A percentile compares a stretch with the other conserved stretches of the same genome.
These are phyloP conservation scores for Onychomys arenicola DNA, from an alignment of 2,797 vertebrate species.

Conservation along the genomic window DNA sequence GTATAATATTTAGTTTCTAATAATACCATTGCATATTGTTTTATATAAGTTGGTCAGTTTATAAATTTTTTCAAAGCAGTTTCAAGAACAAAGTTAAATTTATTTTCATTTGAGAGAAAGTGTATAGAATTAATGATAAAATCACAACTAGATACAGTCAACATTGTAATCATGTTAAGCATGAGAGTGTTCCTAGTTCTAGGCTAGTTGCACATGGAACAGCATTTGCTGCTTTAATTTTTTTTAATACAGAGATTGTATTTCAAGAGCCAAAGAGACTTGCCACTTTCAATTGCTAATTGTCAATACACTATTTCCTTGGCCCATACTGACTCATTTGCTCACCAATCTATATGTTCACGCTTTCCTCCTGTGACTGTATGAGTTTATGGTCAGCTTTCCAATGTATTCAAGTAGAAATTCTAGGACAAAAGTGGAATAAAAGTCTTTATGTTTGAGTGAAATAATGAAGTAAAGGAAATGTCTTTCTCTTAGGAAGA, in stretches of 20 bases:
- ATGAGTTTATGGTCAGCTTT: neutral
- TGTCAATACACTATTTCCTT: neutral
- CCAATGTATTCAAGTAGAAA: neutral
- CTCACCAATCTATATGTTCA: neutral
- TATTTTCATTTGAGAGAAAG: neutral
- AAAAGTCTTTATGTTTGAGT: neutral
- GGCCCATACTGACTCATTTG: neutral
- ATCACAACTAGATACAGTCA: neutral
- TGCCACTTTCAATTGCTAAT: neutral
- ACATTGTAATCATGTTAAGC: neutral
- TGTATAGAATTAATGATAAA: neutral
- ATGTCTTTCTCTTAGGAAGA: neutral
- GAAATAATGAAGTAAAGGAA: neutral
- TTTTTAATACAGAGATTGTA: neutral
- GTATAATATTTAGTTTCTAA: neutral
- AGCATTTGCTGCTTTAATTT: neutral
- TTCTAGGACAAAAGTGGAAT: neutral
- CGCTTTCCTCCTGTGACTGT: neutral
- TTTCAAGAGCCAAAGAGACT: neutral
- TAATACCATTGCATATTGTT: neutral
- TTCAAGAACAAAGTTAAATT: neutral
- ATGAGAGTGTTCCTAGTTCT: neutral
- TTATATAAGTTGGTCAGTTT: neutral
- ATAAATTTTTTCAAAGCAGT: neutral
- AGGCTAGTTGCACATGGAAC: neutral